Evolutionary conservation across 2,888 invertebrate species (phyloP), one percentile per base, ranked within the genome.

Genomic region (Andrena camellia): DNA sequence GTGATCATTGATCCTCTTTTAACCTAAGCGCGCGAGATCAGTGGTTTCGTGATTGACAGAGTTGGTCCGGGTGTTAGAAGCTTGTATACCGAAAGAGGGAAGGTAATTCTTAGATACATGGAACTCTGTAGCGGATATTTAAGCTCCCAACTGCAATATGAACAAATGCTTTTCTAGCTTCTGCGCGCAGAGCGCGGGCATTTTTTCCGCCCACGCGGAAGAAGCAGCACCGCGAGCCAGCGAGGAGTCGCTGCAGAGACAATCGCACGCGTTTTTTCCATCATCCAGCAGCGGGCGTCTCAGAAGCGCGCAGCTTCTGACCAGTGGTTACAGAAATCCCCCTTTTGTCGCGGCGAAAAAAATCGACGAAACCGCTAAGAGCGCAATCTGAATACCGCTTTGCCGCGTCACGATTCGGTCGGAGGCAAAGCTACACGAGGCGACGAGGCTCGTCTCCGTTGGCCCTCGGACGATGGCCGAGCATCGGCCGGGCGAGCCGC

Each of bases 361-460:
- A 89, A 89, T 92, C 90, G 90, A 89, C 91, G 86, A 94, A 94
- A 94, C 94, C 94, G 94, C 94, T 94, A 94, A 94, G 93, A 94
- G 94, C 89, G 93, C 94, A 94, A 94, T 94, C 93, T 92, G 92
- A 94, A 94, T 94, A 94, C 94, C 94, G 94, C 93, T 94, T 91
- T 84, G 90, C 92, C 89, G 91, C 92, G 93, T 93, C 94, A 94
- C 94, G 94, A 94, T 93, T 91, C 88, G 89, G 87, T 85, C 84
- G 83, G 83, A 90, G 92, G 77, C 90, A 50, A 78, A 84, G 92
- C 90, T 91, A 93, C 93, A 92, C 92, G 93, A 90, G 84, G 92
- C 85, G 68, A 42, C 62, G 72, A 48, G n/a, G n/a, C 26, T 13
- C 8, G 26, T 42, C 42, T 26, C 17, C 62, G 52, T n/a, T 26